Conservation (phyloP, 2,797 vertebrate species). For the Columba guinea region DNA sequence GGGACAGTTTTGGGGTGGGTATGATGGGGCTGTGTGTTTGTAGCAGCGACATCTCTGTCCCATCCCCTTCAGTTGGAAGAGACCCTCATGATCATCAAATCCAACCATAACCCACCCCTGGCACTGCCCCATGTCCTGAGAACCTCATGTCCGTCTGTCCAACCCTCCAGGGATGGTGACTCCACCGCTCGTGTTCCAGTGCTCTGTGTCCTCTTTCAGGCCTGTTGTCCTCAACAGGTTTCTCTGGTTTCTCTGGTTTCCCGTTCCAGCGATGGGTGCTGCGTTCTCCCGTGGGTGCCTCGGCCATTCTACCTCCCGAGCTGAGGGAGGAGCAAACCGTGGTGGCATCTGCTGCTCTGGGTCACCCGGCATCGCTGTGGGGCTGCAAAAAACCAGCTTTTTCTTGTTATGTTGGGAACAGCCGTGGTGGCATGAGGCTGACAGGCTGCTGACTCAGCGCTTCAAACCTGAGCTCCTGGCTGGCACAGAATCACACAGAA, state of each 20-base stretch:
- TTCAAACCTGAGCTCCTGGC: not conserved
- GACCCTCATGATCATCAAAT: no score
- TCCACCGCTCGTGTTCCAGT: no score
- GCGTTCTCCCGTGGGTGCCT: not conserved
- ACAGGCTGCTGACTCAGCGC: accelerated
- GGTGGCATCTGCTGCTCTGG: not conserved
- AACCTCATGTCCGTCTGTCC: no score
- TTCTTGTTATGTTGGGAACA: not conserved
- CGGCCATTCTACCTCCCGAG: not conserved
- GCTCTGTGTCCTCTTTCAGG: no score
- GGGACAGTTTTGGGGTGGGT: no score
- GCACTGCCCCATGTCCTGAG: no score
- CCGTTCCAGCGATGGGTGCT: not conserved
- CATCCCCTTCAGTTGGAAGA: no score
- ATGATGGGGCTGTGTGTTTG: accelerated
- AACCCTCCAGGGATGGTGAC: no score
- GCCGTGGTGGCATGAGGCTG: not conserved
- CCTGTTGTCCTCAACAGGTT: accelerated
- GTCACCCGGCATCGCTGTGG: no score
- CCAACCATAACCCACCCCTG: no score
- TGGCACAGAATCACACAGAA: no score
- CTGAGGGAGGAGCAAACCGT: not conserved
- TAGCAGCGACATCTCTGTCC: accelerated
- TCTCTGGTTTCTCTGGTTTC: not conserved
- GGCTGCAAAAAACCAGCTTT: not conserved